Base-by-base conservation (phyloP, 2,113 vertebrate genomes). In the Helogale parvula region DNA sequence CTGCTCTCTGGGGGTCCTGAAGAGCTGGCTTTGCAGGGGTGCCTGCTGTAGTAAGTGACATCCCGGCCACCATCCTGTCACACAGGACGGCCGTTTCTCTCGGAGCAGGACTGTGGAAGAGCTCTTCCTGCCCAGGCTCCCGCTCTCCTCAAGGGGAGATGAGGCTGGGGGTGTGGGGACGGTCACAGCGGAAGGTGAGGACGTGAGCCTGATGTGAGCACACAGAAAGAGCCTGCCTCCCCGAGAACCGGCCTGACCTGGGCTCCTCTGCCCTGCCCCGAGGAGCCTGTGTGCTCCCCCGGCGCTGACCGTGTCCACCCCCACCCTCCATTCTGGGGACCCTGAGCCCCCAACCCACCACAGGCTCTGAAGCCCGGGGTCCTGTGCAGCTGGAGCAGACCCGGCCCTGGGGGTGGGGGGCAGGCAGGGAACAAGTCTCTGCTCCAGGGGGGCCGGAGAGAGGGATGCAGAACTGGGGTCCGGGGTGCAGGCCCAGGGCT, bases 391-490 rank as follows among this genome's bases (percentile, higher is more conserved):
- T 3, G 12, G 52, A 0, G 23, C 1, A 31, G 31, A 4, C 9
- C 23, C 1, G 52, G 52, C 25, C 15, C 0, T 9, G 50, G 1
- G 57, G 41, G 31, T 31, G 57, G 2, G 57, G 21, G 0, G 21
- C 4, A 8, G 57, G 27, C 12, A 35, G 47, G 45, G 10, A 13
- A 4, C 9, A 76, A 12, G 10, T 9, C 45, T 66, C 52, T 11
- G 14, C 29, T 71, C 5, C 0, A 0, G 31, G 5, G 27, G 29
- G 29, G 38, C 33, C 0, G 0, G 1, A 7, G 29, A 66, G 2
- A 65, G 0, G 41, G 16, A n/a, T 2, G 11, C 5, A 35, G 38
- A 41, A 25, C 68, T 7, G 0, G 11, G n/a, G 27, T 27, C 12
- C 57, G 50, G 31, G 38, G 45, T 0, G 0, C 41, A 6, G 27